phyloP scores from a whole-genome alignment of 2,797 vertebrate genomes.

The Diplodus puntazzo region DNA sequence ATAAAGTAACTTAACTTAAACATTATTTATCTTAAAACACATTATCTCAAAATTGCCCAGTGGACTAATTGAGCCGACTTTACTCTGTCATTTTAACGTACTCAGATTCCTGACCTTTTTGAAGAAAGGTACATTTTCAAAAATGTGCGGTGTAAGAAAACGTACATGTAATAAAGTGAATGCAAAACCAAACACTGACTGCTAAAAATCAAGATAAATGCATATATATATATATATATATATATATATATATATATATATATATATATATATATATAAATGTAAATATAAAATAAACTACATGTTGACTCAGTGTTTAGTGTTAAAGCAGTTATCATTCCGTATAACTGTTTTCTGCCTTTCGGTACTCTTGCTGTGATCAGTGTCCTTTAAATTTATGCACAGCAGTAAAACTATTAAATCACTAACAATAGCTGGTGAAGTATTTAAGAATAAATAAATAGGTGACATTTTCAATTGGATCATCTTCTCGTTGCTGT shows the following conservation, averaged over 20 bases:
- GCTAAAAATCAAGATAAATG: no score
- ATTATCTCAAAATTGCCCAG: no score
- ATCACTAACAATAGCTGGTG: background rate
- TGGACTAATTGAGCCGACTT: no score
- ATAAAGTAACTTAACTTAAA: no score
- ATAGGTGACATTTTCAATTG: background rate
- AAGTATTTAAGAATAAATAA: slow-evolving; percentile 3
- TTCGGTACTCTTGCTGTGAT: background rate
- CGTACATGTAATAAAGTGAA: background rate
- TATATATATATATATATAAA: no score
- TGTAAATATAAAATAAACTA: background rate
- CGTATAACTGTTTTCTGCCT: no score
- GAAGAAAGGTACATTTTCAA: no score
- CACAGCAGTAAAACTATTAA: background rate
- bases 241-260: no score
- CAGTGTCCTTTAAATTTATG: slow-evolving; percentile 7
- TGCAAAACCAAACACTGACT: background rate
- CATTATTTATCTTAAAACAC: no score
- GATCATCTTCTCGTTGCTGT: background rate
- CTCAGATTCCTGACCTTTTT: no score
- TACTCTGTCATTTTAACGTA: no score
- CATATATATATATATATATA: background rate
- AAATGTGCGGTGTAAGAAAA: no score
- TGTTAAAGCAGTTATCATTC: slow-evolving; percentile 2
- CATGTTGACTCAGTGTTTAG: background rate